A percentile compares a stretch with the other conserved stretches of the same genome.
Conservation (phyloP, 2,797 vertebrate species). For the Serranus cabrilla region DNA sequence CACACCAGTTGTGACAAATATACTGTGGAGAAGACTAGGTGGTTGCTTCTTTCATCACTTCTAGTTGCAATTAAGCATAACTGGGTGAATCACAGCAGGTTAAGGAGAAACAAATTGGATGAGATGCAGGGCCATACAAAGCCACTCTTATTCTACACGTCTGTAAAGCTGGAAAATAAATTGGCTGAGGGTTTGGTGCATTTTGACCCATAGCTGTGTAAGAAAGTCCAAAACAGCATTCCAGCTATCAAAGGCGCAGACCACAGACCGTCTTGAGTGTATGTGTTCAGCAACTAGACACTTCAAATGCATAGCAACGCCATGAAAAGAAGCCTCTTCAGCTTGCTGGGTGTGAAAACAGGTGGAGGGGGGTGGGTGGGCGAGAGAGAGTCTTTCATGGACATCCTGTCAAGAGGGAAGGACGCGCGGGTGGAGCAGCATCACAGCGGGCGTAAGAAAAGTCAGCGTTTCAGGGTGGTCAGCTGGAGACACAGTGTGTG, state of each 20-base stretch:
- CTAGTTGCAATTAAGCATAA: constrained; percentile 25
- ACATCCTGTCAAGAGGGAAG: constrained; percentile 76
- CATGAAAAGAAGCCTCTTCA: constrained; percentile 77
- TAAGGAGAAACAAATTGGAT: constrained; percentile 48
- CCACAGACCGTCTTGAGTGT: constrained; percentile 74
- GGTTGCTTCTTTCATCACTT: constrained; percentile 25
- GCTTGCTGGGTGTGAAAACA: constrained; percentile 73
- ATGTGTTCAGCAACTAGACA: constrained; percentile 77
- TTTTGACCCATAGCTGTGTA: constrained; percentile 59
- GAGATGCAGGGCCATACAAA: constrained; percentile 50
- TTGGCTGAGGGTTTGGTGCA: constrained; percentile 32
- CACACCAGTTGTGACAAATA: constrained; percentile 53
- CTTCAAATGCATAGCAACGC: constrained; percentile 75
- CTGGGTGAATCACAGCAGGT: constrained; percentile 24
- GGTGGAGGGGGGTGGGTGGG: constrained; percentile 44
- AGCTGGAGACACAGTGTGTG: constrained; percentile 51
- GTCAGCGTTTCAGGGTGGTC: constrained; percentile 82
- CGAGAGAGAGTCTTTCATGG: constrained; percentile 56
- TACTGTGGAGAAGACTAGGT: constrained; percentile 14
- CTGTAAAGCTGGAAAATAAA: constrained; percentile 70
- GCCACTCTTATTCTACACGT: constrained; percentile 54
- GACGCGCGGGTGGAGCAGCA: constrained; percentile 55
- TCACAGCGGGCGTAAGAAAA: constrained; percentile 56
- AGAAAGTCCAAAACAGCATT: constrained; percentile 78
- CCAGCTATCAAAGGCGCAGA: constrained; percentile 79